Conservation (phyloP, 2,888 invertebrate species). For the Andrena flavipes region DNA sequence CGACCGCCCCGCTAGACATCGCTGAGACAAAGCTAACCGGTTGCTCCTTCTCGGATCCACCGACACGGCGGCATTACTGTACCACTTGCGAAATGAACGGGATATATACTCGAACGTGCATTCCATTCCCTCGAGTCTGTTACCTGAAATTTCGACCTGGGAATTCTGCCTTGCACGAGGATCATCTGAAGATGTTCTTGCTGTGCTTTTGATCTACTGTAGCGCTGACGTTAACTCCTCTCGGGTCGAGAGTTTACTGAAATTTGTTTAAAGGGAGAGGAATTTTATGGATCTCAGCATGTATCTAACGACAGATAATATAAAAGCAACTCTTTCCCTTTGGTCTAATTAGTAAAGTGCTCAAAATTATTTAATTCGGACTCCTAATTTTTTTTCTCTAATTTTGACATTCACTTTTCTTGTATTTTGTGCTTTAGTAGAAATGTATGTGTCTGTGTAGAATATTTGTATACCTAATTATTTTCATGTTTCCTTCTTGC, state of each 20-base stretch:
- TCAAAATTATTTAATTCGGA: too few relatives aligned
- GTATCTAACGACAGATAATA: too few relatives aligned
- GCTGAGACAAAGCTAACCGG: constrained; percentile 62
- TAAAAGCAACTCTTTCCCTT: too few relatives aligned
- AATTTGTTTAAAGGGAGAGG: not conserved
- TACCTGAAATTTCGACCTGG: constrained; percentile 26
- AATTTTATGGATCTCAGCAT: not conserved
- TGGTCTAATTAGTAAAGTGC: too few relatives aligned
- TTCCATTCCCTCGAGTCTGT: constrained; percentile 11
- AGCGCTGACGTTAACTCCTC: not conserved
- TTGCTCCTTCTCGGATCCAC: constrained; percentile 47
- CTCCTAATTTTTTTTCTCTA: too few relatives aligned
- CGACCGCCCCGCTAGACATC: constrained; percentile 53
- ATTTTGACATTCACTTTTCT: too few relatives aligned
- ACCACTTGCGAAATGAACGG: constrained; percentile 41
- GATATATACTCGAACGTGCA: not conserved
- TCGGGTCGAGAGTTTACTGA: not conserved
- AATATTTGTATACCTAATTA: too few relatives aligned
- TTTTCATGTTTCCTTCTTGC: too few relatives aligned
- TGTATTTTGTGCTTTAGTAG: too few relatives aligned
- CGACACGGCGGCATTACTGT: constrained; percentile 25
- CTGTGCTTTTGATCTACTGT: not conserved
- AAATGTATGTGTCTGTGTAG: too few relatives aligned
- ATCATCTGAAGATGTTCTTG: not conserved
- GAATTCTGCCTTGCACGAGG: not conserved